A percentile compares a stretch with the other conserved stretches of the same genome.
phyloP scores from a whole-genome alignment of 2,888 invertebrate genomes.

The Dasysyrphus tricinctus region DNA sequence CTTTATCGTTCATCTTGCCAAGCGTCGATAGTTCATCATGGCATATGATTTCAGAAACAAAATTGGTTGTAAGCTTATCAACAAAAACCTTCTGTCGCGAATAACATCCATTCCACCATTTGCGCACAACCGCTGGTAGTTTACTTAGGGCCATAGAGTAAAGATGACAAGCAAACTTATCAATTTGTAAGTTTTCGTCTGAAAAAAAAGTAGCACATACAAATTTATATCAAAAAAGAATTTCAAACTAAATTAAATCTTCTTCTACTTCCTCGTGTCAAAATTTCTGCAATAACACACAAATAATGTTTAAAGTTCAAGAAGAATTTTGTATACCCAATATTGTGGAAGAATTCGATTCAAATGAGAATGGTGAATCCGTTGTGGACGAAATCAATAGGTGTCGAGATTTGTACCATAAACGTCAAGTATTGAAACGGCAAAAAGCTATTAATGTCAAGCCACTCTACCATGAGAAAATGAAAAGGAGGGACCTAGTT shows the following conservation, averaged over 20 bases:
- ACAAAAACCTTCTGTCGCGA: conserved; percentile 87
- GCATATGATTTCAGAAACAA: conserved; percentile 88
- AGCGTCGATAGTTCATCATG: conserved; percentile 87
- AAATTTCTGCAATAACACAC: neutral
- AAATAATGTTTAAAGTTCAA: conserved; percentile 19
- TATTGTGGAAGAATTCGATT: conserved; percentile 63
- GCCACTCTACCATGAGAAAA: conserved; percentile 77
- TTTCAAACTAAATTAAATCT: conserved; percentile 27
- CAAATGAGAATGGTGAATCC: conserved; percentile 54
- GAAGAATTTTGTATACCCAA: conserved; percentile 76
- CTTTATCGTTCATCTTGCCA: conserved; percentile 84
- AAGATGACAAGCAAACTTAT: conserved; percentile 86
- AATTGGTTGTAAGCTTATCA: conserved; percentile 88
- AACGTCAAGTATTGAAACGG: conserved; percentile 75
- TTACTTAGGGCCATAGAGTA: conserved; percentile 87
- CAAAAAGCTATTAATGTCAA: conserved; percentile 76
- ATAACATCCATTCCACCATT: conserved; percentile 90
- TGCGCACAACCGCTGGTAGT: conserved; percentile 89
- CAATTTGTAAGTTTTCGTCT: conserved; percentile 79
- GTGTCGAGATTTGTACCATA: conserved; percentile 77
- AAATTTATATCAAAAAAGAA: conserved; percentile 18
- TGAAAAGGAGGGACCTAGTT: conserved; percentile 71
- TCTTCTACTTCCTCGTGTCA: neutral
- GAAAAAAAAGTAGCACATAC: conserved; percentile 28
- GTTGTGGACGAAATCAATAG: conserved; percentile 80